Base-by-base conservation (phyloP, 92 coral and sea anemone genomes). In the Heliopora coerulea region DNA sequence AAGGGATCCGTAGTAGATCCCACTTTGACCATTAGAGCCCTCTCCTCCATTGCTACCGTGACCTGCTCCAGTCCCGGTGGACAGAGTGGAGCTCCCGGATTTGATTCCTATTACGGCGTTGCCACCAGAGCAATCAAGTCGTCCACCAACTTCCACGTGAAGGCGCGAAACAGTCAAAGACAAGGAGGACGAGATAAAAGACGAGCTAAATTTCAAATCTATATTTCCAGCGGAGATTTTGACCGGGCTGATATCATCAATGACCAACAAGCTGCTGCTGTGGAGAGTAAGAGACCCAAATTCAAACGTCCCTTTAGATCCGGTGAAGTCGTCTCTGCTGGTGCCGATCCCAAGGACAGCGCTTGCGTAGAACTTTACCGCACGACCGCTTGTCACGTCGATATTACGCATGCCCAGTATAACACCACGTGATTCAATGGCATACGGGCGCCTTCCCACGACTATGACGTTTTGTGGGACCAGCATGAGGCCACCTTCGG, bases 31-130 rank as follows among this genome's bases (percentile, higher is more conserved):
- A 10, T 83, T 77, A 19, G 56, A 68, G 0, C 97, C 97, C 9
- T 75, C 62, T 12, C 97, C 97, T 24, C 97, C 97, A 8, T 65
- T 76, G 54, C 97, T 89, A 23, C 91, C 96, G 66, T 92, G 97
- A 27, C 97, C 92, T 0, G 86, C 97, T 37, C 97, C 97, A 18
- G 93, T 85, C 54, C 97, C 97, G 32, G 19, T 72, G 19, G 84
- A 84, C 26, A 89, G 54, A 1, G 54, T 14, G 27, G 96, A 90
- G 10, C 84, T 82, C 27, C 87, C 89, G 15, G 79, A 54, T 1
- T 59, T 80, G 2, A 74, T 68, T 32, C 57, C 67, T 49, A 83
- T 57, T 13, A 83, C 88, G 20, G 62, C 68, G 69, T 89, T 92
- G 21, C 74, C 80, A 29, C 97, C 97, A 49, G 96, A 93, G 25